phyloP scores from a whole-genome alignment of 2,797 vertebrate species.

The Threskiornis aethiopicus region DNA sequence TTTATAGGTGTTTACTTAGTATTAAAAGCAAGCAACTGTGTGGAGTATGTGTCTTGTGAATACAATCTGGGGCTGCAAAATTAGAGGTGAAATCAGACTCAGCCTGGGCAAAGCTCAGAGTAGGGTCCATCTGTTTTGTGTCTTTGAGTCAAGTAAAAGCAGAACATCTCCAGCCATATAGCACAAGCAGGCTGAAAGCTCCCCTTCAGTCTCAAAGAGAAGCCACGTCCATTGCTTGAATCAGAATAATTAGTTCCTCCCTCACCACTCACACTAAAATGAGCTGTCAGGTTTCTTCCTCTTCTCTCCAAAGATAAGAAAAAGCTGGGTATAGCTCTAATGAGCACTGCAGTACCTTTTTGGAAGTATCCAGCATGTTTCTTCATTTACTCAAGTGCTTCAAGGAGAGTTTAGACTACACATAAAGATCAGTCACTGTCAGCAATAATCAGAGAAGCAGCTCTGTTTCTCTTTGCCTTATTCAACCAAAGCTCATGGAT shows the following conservation, averaged over 20 bases:
- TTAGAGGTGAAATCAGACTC: background rate
- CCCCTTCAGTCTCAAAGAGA: background rate
- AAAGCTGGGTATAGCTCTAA: background rate
- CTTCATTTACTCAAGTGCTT: background rate
- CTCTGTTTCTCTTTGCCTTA: background rate
- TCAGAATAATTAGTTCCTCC: background rate
- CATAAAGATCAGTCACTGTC: background rate
- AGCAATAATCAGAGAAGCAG: background rate
- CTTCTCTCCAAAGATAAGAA: background rate
- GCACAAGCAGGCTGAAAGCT: background rate
- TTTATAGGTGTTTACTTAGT: background rate
- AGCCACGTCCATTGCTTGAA: background rate
- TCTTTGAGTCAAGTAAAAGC: background rate
- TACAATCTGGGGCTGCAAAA: background rate
- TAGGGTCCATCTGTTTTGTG: background rate
- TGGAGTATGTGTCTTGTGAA: background rate
- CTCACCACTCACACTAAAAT: background rate
- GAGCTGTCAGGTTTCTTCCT: background rate
- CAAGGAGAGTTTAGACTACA: background rate
- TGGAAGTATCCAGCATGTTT: background rate
- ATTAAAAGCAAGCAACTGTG: background rate
- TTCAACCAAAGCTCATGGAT: background rate
- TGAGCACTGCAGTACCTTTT: background rate
- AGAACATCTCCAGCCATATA: background rate
- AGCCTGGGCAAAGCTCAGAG: background rate